These are phyloP conservation scores for Lasioglossum oenotherae DNA, from an alignment of 2,888 invertebrate species.

Conservation along the genomic window DNA sequence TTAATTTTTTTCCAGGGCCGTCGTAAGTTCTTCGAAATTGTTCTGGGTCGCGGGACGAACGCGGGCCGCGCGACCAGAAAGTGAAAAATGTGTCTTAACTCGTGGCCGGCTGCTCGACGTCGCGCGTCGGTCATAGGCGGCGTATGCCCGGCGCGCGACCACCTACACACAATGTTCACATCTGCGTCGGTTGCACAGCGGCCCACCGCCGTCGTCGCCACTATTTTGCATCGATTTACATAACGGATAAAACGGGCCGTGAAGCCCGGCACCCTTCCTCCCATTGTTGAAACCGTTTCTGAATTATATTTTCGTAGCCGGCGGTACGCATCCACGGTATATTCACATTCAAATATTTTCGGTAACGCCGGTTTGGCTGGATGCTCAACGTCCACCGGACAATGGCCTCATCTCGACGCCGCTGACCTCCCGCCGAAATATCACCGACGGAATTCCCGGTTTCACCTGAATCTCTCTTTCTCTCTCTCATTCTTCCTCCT, in stretches of 20 bases:
- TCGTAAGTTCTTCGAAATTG: conserved; percentile 28
- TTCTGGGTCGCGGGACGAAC: conserved; percentile 20
- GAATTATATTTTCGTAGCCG: conserved; percentile 77
- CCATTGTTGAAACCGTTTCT: conserved; percentile 80
- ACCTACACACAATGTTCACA: conserved; percentile 34
- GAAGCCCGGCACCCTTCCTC: conserved; percentile 46
- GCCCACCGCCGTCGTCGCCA: conserved; percentile 32
- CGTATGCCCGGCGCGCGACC: conserved; percentile 13
- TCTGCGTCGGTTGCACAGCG: conserved; percentile 25
- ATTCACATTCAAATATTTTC: conserved; percentile 82
- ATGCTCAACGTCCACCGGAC: conserved; percentile 67
- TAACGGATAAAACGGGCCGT: conserved; percentile 80
- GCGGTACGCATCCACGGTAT: conserved; percentile 59
- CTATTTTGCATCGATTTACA: conserved; percentile 84
- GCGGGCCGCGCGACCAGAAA: conserved; percentile 1
- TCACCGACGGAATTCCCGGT: not conserved
- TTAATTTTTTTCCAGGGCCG: conserved; percentile 21
- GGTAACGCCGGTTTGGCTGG: conserved; percentile 74
- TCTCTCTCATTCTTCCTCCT: no score
- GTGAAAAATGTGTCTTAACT: conserved; percentile 62
- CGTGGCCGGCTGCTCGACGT: conserved; percentile 43
- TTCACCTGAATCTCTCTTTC: not conserved
- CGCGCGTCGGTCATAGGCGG: conserved; percentile 30
- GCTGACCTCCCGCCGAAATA: conserved; percentile 17
- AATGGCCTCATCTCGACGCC: conserved; percentile 61